Base-by-base conservation (phyloP, 23 tunicate species). In the Ciona savignyi region DNA sequence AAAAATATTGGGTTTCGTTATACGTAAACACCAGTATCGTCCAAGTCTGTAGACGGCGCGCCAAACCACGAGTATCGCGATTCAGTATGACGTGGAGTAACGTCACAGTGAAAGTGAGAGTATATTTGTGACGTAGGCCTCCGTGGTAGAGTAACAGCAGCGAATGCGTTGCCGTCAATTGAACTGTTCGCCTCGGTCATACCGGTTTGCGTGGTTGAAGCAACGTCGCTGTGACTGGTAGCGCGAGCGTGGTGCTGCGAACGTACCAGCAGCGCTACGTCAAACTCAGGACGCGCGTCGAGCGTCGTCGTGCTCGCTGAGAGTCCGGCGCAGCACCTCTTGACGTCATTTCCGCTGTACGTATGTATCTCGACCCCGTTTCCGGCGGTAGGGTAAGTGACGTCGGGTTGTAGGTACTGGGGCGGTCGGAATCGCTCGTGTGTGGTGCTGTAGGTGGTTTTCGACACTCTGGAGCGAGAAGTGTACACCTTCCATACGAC, bases 211-310 rank as follows among this genome's bases (percentile, higher is more conserved):
- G 68, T 74, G 23, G 66, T 33, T 2, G 78, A 51, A 22, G 27
- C 35, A 26, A 27, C 72, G 34, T 68, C 72, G 71, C 49, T 23
- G 28, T 32, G 9, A 3, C 27, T 29, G 23, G 60, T 23, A 19
- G 27, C 61, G 29, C 28, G 34, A 9, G 24, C 61, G 4, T n/a
- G 51, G 62, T 35, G 22, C n/a, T 27, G 80, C 2, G 72, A 22
- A 33, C 80, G 71, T 2, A 81, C 70, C 72, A 81, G 32, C 15
- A 83, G 30, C 23, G 89, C 69, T 65, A 83, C 89, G 77, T 83
- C 82, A 70, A 83, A 83, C 60, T 83, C 89, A 60, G 66, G 69
- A 15, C 82, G 68, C 0, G 89, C 89, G 64, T 83, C 89, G 56
- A 67, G 51, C 1, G 89, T 76, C 2, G 61, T 76, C 3, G 80